Conservation (phyloP, 2,113 vertebrate species). For the Trinectes maculatus region DNA sequence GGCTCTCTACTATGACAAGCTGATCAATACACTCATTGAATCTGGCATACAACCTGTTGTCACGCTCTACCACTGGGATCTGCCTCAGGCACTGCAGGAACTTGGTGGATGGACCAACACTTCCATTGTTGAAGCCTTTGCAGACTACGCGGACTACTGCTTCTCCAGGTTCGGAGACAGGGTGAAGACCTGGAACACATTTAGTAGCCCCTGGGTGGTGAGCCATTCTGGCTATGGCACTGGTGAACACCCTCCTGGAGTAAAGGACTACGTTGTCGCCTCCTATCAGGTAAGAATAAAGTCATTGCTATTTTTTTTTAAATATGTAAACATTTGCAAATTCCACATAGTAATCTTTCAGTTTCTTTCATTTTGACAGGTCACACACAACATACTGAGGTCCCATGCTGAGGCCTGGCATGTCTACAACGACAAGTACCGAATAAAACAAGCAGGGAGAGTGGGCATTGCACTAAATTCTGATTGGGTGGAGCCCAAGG, state of each 20-base stretch:
- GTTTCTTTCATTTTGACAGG: conserved; percentile 75
- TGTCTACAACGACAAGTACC: conserved; percentile 85
- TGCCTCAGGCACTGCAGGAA: conserved; percentile 89
- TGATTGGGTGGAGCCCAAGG: conserved; percentile 89
- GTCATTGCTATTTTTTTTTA: accelerated
- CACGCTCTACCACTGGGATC: conserved; percentile 94
- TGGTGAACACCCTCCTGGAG: conserved; percentile 88
- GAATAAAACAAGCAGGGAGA: conserved; percentile 83
- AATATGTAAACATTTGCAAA: not conserved
- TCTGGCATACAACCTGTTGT: conserved; percentile 86
- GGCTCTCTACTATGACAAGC: conserved; percentile 85
- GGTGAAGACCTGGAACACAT: conserved; percentile 93
- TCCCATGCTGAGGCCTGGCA: conserved; percentile 94
- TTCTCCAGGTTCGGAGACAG: conserved; percentile 90
- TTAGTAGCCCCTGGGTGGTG: conserved; percentile 93
- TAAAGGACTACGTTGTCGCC: conserved; percentile 84
- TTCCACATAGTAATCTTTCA: not conserved
- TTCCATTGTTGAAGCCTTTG: conserved; percentile 85
- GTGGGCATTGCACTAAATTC: conserved; percentile 94
- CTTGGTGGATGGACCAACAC: conserved; percentile 89
- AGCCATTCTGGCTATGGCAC: conserved; percentile 93
- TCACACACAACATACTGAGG: conserved; percentile 89
- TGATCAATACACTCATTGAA: conserved; percentile 85
- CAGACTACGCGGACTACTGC: conserved; percentile 90
- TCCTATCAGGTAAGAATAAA: conserved; percentile 87